Conservation (phyloP, 2,888 invertebrate genomes). For the Arge pagana region DNA sequence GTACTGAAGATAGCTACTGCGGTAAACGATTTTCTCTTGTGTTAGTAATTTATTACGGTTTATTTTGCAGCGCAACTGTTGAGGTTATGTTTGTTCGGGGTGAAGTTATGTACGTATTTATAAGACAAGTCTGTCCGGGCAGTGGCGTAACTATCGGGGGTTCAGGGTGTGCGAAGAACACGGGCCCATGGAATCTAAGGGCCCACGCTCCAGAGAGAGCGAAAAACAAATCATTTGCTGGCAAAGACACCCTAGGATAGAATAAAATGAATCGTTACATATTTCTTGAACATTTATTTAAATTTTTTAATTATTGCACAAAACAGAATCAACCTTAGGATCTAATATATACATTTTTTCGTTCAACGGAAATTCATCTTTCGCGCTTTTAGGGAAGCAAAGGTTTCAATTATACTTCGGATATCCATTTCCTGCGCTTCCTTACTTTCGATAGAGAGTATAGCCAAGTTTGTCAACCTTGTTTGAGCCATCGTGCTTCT, state of each 20-base stretch:
- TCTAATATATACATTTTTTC: conserved; percentile 5
- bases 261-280: conserved; percentile 3
- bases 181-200: background rate
- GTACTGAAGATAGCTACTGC: too few species aligned
- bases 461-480: too few species aligned
- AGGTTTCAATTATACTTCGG: background rate
- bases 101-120: too few species aligned
- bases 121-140: too few species aligned
- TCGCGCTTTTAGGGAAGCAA: background rate
- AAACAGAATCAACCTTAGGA: background rate
- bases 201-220: conserved; percentile 3
- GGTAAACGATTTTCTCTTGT: too few species aligned
- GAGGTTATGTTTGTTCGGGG: too few species aligned
- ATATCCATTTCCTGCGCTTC: too few species aligned
- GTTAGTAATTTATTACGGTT: too few species aligned
- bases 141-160: conserved; percentile 6
- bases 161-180: conserved; percentile 6
- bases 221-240: background rate
- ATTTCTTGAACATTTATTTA: conserved; percentile 5
- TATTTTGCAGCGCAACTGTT: too few species aligned
- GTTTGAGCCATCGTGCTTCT: too few species aligned
- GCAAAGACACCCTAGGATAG: conserved; percentile 7
- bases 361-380: conserved; percentile 10
- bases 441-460: too few species aligned
- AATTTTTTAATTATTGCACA: conserved; percentile 4